A percentile compares a stretch with the other conserved stretches of the same genome.
Evolutionary conservation across 2,888 invertebrate species (phyloP).

Genomic region (Dicyrtoma fusca): DNA sequence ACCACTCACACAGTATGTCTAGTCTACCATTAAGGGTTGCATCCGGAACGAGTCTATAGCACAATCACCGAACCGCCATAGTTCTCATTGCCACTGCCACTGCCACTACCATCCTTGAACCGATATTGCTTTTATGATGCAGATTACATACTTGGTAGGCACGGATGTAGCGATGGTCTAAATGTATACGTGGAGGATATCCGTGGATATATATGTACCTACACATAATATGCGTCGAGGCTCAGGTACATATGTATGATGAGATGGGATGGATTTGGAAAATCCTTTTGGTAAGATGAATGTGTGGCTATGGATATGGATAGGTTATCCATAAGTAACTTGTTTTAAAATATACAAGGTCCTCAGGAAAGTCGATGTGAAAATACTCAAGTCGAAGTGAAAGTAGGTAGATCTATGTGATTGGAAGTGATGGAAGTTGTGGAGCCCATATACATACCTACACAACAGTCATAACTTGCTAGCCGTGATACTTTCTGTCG

Average conservation of each 20-base stretch:
- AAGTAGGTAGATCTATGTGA: neutral
- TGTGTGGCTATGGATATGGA: too few relatives aligned
- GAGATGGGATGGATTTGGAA: too few relatives aligned
- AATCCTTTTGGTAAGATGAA: too few relatives aligned
- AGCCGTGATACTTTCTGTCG: neutral
- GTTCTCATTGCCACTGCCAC: too few relatives aligned
- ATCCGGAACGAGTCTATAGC: too few relatives aligned
- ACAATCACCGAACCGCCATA: too few relatives aligned
- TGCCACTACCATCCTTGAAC: too few relatives aligned
- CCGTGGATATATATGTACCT: neutral
- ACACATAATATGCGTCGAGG: neutral
- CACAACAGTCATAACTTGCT: conserved; percentile 5
- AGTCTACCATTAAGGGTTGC: too few relatives aligned
- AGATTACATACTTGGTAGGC: too few relatives aligned
- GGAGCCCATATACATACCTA: neutral
- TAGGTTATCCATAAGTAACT: neutral
- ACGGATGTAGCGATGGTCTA: neutral
- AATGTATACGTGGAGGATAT: neutral
- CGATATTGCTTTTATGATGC: too few relatives aligned
- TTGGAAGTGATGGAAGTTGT: conserved; percentile 11
- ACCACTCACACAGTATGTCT: too few relatives aligned
- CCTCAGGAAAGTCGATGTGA: neutral
- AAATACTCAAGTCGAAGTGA: neutral
- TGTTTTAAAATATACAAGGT: conserved; percentile 8
- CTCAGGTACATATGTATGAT: neutral